Evolutionary conservation across 2,113 vertebrate genomes (phyloP).

Genomic region (Caranx ignobilis): DNA sequence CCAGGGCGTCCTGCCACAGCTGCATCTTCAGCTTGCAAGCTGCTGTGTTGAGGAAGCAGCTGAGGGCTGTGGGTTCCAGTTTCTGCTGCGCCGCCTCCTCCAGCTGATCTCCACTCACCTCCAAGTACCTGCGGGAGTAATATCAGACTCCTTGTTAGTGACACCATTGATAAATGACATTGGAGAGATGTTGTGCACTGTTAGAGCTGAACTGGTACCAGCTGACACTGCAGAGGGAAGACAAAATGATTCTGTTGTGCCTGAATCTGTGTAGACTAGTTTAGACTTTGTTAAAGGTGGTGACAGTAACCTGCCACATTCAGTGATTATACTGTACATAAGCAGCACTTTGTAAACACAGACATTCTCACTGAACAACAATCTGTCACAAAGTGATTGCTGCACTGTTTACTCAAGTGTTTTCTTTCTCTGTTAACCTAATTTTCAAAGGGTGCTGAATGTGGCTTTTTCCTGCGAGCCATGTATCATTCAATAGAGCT

Average conservation of each 20-base stretch:
- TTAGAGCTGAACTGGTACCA: background rate
- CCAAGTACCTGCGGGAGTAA: slow-evolving; percentile 88
- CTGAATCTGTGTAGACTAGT: no score
- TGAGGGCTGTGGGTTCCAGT: slow-evolving; percentile 88
- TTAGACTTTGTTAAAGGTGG: background rate
- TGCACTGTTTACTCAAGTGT: no score
- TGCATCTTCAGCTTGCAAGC: slow-evolving; percentile 93
- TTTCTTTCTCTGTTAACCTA: no score
- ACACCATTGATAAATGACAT: background rate
- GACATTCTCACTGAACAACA: no score
- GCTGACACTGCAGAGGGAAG: background rate
- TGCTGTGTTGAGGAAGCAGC: slow-evolving; percentile 92
- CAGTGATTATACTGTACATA: background rate
- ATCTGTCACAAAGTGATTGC: no score
- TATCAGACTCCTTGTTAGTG: no score
- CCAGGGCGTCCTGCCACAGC: slow-evolving; percentile 92
- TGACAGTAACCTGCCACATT: background rate
- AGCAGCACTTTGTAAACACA: no score
- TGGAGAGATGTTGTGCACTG: background rate
- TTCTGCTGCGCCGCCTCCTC: slow-evolving; percentile 82
- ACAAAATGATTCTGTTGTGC: background rate
- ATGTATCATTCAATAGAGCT: no score
- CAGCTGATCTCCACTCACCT: slow-evolving; percentile 83
- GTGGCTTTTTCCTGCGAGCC: no score
- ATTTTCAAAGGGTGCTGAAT: no score